Conservation (phyloP, 1,140 invertebrate genomes). For the Drosophila chauvacae region DNA sequence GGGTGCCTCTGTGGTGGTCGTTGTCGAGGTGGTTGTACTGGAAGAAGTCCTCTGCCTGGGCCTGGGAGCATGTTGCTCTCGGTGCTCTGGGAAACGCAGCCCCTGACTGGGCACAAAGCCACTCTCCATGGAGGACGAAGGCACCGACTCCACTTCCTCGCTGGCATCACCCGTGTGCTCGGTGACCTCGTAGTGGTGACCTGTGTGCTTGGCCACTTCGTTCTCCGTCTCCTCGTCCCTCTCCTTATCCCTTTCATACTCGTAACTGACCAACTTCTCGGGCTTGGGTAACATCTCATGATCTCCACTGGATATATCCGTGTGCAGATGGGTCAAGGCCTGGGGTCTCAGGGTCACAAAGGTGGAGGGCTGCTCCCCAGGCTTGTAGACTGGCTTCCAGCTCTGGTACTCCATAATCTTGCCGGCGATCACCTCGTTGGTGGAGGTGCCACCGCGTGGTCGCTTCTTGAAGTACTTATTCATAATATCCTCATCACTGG, state of each 20-base stretch:
- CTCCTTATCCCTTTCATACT: conserved; percentile 46
- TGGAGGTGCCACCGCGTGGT: conserved; percentile 3
- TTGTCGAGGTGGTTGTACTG: conserved; percentile 24
- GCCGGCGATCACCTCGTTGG: conserved; percentile 67
- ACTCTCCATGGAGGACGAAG: conserved; percentile 57
- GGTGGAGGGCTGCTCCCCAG: conserved; percentile 48
- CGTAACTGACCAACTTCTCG: conserved; percentile 65
- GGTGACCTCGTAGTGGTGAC: conserved; percentile 73
- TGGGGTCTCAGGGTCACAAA: conserved; percentile 63
- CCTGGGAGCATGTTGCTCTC: not conserved
- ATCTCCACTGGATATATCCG: conserved; percentile 57
- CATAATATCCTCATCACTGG: conserved; percentile 64
- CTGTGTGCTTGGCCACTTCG: conserved; percentile 41
- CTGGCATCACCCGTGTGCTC: conserved; percentile 73
- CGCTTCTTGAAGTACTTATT: conserved; percentile 71
- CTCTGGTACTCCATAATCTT: conserved; percentile 72
- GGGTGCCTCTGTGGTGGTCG: conserved; percentile 66
- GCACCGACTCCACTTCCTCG: conserved; percentile 50
- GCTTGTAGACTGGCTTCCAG: conserved; percentile 73
- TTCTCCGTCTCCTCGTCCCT: conserved; percentile 57
- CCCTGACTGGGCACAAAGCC: conserved; percentile 67
- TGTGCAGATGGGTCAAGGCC: conserved; percentile 63
- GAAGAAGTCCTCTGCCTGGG: conserved; percentile 26
- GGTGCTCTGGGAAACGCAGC: conserved; percentile 9
- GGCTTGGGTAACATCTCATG: conserved; percentile 70